Conservation (phyloP, 2,888 invertebrate species). For the Drosophila kanekoi region DNA sequence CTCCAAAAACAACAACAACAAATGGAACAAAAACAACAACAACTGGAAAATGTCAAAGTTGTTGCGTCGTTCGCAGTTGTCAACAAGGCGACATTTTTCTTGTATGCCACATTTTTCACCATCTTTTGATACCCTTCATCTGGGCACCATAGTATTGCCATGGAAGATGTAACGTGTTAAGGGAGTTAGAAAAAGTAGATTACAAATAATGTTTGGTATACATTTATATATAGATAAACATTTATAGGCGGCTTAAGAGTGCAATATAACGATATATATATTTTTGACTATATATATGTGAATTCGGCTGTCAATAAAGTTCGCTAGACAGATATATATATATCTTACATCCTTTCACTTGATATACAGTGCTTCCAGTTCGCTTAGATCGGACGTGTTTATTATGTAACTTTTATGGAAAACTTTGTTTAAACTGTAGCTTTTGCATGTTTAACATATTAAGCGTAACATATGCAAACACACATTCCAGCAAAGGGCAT, state of each 20-base stretch:
- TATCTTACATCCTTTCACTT: too few relatives aligned
- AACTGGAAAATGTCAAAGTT: constrained; percentile 11
- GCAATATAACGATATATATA: too few relatives aligned
- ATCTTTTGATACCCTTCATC: constrained; percentile 16
- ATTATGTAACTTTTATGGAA: background rate
- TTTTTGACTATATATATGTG: background rate
- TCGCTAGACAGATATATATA: too few relatives aligned
- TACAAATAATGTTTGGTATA: too few relatives aligned
- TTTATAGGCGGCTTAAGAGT: background rate
- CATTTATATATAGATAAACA: too few relatives aligned
- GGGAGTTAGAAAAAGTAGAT: background rate
- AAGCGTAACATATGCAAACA: too few relatives aligned
- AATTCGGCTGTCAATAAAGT: background rate
- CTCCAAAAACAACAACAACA: constrained; percentile 12
- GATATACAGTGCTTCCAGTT: too few relatives aligned
- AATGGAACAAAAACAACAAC: background rate
- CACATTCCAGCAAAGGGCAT: background rate
- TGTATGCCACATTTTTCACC: constrained; percentile 15
- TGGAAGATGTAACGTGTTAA: too few relatives aligned
- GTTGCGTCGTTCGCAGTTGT: constrained; percentile 29
- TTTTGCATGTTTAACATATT: too few relatives aligned
- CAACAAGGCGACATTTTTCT: constrained; percentile 47
- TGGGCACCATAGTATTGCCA: too few relatives aligned
- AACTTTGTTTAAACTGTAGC: too few relatives aligned
- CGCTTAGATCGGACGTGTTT: background rate